A percentile compares a stretch with the other conserved stretches of the same genome.
phyloP scores from a whole-genome alignment of 2,797 vertebrate genomes.

The Spea hammondii region DNA sequence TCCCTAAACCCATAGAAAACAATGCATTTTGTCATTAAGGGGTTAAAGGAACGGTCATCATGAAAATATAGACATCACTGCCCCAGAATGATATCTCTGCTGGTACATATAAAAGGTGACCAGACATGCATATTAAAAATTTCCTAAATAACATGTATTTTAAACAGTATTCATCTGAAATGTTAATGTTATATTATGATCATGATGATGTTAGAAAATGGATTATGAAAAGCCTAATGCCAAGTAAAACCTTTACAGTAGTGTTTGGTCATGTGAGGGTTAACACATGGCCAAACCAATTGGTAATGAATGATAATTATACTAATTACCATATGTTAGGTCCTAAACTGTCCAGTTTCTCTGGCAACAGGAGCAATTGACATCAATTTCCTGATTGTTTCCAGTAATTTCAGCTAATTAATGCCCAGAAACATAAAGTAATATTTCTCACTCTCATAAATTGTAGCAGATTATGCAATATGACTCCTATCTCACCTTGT shows the following conservation, averaged over 20 bases:
- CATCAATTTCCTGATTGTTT: constrained; percentile 54
- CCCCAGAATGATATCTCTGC: too few species aligned
- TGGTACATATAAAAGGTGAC: too few species aligned
- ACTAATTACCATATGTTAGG: constrained; percentile 46
- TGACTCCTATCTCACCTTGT: constrained; percentile 52
- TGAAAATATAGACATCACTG: too few species aligned
- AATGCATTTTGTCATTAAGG: too few species aligned
- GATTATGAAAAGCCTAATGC: too few species aligned
- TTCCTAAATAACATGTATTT: too few species aligned
- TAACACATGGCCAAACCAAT: constrained; percentile 40
- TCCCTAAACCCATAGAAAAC: too few species aligned
- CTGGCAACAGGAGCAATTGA: constrained; percentile 51
- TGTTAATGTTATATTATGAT: too few species aligned
- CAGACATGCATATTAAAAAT: too few species aligned
- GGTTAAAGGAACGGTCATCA: too few species aligned
- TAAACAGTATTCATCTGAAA: too few species aligned
- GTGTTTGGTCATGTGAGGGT: constrained; percentile 8
- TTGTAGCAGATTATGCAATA: constrained; percentile 49
- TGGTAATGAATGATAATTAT: constrained; percentile 51
- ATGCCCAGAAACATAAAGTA: constrained; percentile 53
- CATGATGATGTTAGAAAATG: too few species aligned
- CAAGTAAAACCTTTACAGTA: background rate
- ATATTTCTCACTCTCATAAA: constrained; percentile 52
- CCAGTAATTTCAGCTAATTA: constrained; percentile 53
- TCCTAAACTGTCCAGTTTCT: constrained; percentile 50